phyloP scores from a whole-genome alignment of 2,113 vertebrate species.

The Rafetus swinhoei region DNA sequence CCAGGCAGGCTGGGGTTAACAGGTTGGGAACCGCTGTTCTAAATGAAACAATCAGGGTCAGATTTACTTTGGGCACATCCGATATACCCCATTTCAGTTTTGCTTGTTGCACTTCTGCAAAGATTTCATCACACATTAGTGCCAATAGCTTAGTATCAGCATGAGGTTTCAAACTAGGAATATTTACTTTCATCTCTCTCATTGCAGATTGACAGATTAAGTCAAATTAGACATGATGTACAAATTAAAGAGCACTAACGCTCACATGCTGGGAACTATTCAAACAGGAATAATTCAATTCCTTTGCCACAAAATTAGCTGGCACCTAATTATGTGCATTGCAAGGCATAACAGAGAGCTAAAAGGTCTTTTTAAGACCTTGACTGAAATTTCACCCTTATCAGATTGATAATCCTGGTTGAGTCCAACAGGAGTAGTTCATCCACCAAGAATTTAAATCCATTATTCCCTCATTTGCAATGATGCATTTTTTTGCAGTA shows the following conservation, averaged over 20 bases:
- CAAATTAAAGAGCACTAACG: conserved; percentile 54
- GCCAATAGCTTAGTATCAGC: conserved; percentile 5
- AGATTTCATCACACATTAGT: not conserved
- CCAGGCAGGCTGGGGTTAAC: too few species aligned
- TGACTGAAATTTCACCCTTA: not conserved
- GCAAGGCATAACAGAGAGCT: conserved; percentile 33
- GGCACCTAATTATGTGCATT: conserved; percentile 32
- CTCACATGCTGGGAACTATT: conserved; percentile 54
- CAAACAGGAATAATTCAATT: conserved; percentile 64
- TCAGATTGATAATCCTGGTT: not conserved
- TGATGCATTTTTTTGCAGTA: conserved; percentile 24
- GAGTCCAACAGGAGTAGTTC: not conserved
- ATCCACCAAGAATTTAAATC: conserved; percentile 24
- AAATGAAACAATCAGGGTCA: not conserved
- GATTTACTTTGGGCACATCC: not conserved
- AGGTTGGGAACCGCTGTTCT: too few species aligned
- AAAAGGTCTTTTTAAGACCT: conserved; percentile 47
- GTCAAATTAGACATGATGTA: conserved; percentile 23
- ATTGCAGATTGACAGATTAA: conserved; percentile 43
- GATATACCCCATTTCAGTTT: not conserved
- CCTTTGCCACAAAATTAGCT: conserved; percentile 35
- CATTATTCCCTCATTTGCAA: not conserved
- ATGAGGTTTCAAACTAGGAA: conserved; percentile 20
- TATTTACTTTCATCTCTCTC: conserved; percentile 44
- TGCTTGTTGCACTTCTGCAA: not conserved